A percentile compares a stretch with the other conserved stretches of the same genome.
phyloP scores from a whole-genome alignment of 37 sponge, comb jelly and placozoan species.

The Halichondria panicea region DNA sequence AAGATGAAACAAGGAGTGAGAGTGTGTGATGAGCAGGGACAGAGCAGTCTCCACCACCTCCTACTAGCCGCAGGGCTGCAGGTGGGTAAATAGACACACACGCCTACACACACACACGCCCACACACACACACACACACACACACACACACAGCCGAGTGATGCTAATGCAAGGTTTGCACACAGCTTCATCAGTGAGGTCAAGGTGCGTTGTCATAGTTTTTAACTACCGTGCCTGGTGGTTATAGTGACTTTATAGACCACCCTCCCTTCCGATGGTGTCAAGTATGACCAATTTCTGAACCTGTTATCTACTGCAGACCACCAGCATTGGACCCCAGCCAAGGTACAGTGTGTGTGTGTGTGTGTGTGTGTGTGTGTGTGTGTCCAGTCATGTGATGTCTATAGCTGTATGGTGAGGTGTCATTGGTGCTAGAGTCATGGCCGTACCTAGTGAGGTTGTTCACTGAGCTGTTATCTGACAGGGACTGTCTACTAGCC shows the following conservation, averaged over 20 bases:
- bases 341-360: conserved; percentile 13
- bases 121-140: conserved; percentile 11
- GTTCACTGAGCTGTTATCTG: conserved; percentile 54
- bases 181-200: conserved; percentile 53
- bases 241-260: neutral
- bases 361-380: neutral
- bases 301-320: conserved; percentile 23
- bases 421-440: conserved; percentile 29
- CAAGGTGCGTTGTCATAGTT: conserved; percentile 44
- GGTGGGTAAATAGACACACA: too few species aligned
- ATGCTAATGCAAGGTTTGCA: conserved; percentile 46
- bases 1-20: too few species aligned
- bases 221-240: neutral
- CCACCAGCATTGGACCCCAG: conserved; percentile 18
- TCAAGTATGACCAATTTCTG: conserved; percentile 59
- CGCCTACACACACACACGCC: neutral
- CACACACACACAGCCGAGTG: conserved; percentile 30
- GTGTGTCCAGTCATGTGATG: too few species aligned
- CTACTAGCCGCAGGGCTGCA: too few species aligned
- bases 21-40: too few species aligned
- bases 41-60: too few species aligned
- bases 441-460: conserved; percentile 69
- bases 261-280: conserved; percentile 12
- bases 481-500: conserved; percentile 41
- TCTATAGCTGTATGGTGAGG: conserved; percentile 31